phyloP scores from a whole-genome alignment of 2,797 vertebrate genomes.

The Anguilla obscura region DNA sequence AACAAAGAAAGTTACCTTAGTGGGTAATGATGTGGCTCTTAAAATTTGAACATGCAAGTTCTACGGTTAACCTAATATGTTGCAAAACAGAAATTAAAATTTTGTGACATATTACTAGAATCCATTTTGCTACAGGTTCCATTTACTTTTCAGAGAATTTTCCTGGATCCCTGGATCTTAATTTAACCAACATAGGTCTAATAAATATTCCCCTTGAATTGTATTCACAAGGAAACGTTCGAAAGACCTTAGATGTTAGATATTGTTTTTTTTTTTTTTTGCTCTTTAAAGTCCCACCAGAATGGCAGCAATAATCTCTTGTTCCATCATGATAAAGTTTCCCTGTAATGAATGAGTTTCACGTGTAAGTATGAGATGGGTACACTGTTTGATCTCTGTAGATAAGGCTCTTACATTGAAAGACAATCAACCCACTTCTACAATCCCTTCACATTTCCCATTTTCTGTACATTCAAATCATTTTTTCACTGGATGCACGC shows the following conservation, averaged over 20 bases:
- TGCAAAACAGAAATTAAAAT: background rate
- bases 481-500: background rate
- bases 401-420: background rate
- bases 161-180: background rate
- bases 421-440: background rate
- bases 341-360: background rate
- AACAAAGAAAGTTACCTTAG: background rate
- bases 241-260: conserved; percentile 25
- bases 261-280: conserved; percentile 16
- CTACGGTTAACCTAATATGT: background rate
- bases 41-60: background rate
- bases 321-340: background rate
- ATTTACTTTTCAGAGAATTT: background rate
- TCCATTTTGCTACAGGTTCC: background rate
- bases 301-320: background rate
- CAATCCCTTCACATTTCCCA: background rate
- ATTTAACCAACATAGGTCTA: conserved; percentile 47
- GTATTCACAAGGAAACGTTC: conserved; percentile 33
- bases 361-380: background rate
- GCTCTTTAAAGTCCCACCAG: background rate
- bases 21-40: background rate
- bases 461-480: background rate
- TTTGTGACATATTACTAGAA: background rate
- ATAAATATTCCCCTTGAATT: conserved; percentile 33
- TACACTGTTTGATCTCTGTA: background rate